Evolutionary conservation across 2,888 invertebrate species (phyloP).

Genomic region (Thera britannica): DNA sequence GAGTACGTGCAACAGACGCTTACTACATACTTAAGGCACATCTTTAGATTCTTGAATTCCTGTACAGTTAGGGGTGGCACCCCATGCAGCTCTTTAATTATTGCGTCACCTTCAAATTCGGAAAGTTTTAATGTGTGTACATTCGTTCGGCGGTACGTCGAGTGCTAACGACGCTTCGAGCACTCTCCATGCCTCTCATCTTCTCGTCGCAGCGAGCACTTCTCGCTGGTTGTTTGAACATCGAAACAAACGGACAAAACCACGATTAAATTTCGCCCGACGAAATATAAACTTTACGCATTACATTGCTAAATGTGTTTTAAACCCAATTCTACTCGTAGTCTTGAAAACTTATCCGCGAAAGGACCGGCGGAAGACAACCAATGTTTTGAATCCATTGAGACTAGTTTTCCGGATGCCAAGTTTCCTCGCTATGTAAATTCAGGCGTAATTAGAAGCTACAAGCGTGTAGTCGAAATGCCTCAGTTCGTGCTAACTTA

Average conservation of each 20-base stretch:
- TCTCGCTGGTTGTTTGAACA: slow-evolving; percentile 74
- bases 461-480: slow-evolving; percentile 63
- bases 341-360: slow-evolving; percentile 33
- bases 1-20: neutral
- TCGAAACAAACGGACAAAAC: slow-evolving; percentile 70
- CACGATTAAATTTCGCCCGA: slow-evolving; percentile 64
- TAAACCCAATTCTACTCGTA: slow-evolving; percentile 30
- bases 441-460: slow-evolving; percentile 70
- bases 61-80: slow-evolving; percentile 56
- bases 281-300: slow-evolving; percentile 45
- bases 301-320: slow-evolving; percentile 39
- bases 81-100: slow-evolving; percentile 66
- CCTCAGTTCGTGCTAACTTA: slow-evolving; percentile 59
- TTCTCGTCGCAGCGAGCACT: slow-evolving; percentile 65
- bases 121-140: slow-evolving; percentile 81
- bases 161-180: slow-evolving; percentile 71
- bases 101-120: slow-evolving; percentile 71
- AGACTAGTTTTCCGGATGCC: slow-evolving; percentile 64
- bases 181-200: slow-evolving; percentile 67
- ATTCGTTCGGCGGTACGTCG: slow-evolving; percentile 64
- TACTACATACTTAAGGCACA: slow-evolving; percentile 29
- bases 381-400: slow-evolving; percentile 55
- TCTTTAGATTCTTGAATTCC: slow-evolving; percentile 41
- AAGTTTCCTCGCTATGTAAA: slow-evolving; percentile 72
- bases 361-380: slow-evolving; percentile 39